Evolutionary conservation across 2,797 vertebrate species (phyloP), one percentile per base, ranked within the genome.

Genomic region (Urophycis tenuis): DNA sequence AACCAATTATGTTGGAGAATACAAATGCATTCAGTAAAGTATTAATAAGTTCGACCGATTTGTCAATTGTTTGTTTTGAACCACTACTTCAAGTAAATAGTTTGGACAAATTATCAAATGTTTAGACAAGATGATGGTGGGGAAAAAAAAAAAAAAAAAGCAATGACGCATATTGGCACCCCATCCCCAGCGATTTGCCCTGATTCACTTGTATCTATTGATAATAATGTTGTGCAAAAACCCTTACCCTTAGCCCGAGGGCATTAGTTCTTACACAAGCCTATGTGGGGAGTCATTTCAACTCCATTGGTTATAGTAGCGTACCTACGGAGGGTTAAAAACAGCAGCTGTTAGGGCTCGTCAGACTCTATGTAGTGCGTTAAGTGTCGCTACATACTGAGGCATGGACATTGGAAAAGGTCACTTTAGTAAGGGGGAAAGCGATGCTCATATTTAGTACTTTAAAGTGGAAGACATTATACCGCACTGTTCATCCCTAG

Each of bases 51-150:
- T 53, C 1, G 74, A 49, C 49, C 80, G 70, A 86, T 86, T 78
- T 81, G 15, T 81, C 75, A 82, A 83, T 5, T 72, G 81, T 72
- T 31, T 2, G 85, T 81, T 84, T 30, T 74, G 79, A 87, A 72
- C 73, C 75, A 60, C n/a, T 19, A 60, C 53, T 60, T 60, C 22
- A 60, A 60, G 53, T 60, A 60, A 60, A 60, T 60, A 60, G 25
- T 60, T 60, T 19, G 17, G 22, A 60, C 53, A 60, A 14, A 77
- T 32, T 34, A 74, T 45, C 77, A 35, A 75, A 64, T 31, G 3
- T 39, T 78, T 41, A 15, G 39, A 73, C 53, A 67, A 81, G 78
- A 30, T 78, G 36, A 75, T n/a, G n/a, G n/a, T n/a, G n/a, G n/a
- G n/a, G 9, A 1, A 53, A 53, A 53, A 53, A 0, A 53, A 53